Percentiles rank a stretch among this genome's conserved stretches.
These are phyloP conservation scores for Planococcus citri DNA, from an alignment of 1,140 invertebrate genomes.

Conservation along the genomic window DNA sequence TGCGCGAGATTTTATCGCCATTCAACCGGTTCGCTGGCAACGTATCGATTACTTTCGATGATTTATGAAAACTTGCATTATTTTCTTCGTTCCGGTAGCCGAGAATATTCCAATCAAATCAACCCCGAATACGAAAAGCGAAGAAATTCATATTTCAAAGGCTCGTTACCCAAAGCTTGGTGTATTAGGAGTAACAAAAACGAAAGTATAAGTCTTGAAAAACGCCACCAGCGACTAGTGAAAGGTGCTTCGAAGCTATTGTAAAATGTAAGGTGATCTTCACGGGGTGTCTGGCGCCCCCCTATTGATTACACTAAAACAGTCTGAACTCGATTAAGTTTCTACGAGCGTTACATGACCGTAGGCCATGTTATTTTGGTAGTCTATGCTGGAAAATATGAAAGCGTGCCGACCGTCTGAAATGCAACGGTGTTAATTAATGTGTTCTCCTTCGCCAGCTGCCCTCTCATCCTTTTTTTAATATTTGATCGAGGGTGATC, in stretches of 20 bases:
- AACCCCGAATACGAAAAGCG: background rate
- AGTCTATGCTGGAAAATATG: background rate
- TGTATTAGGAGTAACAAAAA: too few species aligned
- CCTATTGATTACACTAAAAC: background rate
- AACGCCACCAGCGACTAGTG: conserved; percentile 1
- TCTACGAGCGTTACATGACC: background rate
- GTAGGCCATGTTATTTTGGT: background rate
- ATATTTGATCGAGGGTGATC: conserved; percentile 2
- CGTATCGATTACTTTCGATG: background rate
- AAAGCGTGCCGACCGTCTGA: conserved; percentile 1
- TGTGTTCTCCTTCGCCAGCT: background rate
- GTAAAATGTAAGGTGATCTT: background rate
- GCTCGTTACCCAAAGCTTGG: too few species aligned
- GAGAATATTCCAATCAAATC: background rate
- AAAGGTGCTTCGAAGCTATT: conserved; percentile 6
- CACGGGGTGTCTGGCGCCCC: conserved; percentile 3
- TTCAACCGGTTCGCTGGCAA: background rate
- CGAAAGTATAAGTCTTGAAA: background rate
- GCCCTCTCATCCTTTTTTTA: background rate
- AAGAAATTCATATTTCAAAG: background rate
- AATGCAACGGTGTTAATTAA: background rate
- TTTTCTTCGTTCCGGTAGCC: background rate
- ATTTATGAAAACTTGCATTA: background rate
- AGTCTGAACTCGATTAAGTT: background rate
- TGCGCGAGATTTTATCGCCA: background rate